A percentile compares a stretch with the other conserved stretches of the same genome.
phyloP scores from a whole-genome alignment of 1,140 invertebrate species.

The Eurosta solidaginis region DNA sequence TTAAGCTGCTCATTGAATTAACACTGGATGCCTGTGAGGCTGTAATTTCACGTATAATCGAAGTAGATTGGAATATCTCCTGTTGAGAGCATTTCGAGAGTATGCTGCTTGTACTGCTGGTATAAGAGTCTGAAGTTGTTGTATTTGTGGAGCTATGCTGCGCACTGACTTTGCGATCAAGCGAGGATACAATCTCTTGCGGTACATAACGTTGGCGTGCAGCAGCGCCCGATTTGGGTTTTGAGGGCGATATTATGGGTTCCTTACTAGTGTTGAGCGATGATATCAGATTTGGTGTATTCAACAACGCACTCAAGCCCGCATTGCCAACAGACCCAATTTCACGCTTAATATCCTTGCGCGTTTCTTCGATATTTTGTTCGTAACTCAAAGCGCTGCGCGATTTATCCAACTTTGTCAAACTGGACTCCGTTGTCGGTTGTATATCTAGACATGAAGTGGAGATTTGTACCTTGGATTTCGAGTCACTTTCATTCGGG shows the following conservation, averaged over 20 bases:
- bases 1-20: neutral
- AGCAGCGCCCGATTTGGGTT: conserved; percentile 60
- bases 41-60: conserved; percentile 46
- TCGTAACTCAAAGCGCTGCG: conserved; percentile 48
- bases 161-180: neutral
- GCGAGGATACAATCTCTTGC: conserved; percentile 59
- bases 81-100: conserved; percentile 45
- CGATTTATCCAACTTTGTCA: conserved; percentile 39
- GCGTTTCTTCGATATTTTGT: conserved; percentile 50
- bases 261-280: conserved; percentile 20
- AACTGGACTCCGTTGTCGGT: conserved; percentile 34
- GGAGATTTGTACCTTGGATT: conserved; percentile 50
- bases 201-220: conserved; percentile 64
- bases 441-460: conserved; percentile 41
- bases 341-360: conserved; percentile 49
- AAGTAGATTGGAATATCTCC: conserved; percentile 54
- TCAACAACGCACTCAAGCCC: conserved; percentile 49
- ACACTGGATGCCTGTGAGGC: conserved; percentile 27
- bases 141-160: neutral
- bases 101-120: conserved; percentile 43
- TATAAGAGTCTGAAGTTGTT: neutral
- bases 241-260: conserved; percentile 39
- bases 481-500: conserved; percentile 58
- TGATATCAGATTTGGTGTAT: conserved; percentile 32
- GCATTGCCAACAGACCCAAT: conserved; percentile 48